Base-by-base conservation (phyloP, 2,888 invertebrate genomes). In the Timema cristinae region DNA sequence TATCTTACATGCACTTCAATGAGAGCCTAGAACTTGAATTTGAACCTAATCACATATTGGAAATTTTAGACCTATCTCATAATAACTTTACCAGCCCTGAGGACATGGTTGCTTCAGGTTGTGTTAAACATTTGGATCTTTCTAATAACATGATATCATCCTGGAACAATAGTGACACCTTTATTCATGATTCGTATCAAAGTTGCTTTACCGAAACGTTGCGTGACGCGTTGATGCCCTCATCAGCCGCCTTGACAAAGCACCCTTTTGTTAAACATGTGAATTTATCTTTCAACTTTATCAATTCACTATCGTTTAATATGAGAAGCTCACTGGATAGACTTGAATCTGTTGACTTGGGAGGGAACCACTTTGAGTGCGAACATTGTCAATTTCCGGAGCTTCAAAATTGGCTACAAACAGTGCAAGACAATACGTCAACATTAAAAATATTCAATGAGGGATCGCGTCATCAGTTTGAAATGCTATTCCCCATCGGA, bases 321-420 rank as follows among this genome's bases (percentile, higher is more conserved):
- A 67, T 67, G 54, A 49, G 50, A 10, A 47, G 16, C n/a, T 66
- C 69, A 8, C 51, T 74, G n/a, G 49, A 50, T 8, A 13, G 16
- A 1, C 16, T 74, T 5, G 54, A 51, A 10, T 11, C n/a, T 2
- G 70, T 74, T 9, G 73, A 74, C 63, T 51, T 74, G 8, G 71
- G 71, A 1, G 71, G 50, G 5, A 74, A 73, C 52, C 73, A 69
- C n/a, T 51, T 74, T 56, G 61, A 71, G 63, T 74, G 74, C 63
- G 61, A 50, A 6, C 47, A 63, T 10, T 74, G 74, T 67, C 11
- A 54, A 9, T 16, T 68, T 0, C n/a, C 13, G 10, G 68, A 66
- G 48, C 68, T 74, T 47, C 71, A 70, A 49, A 6, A 51, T 0
- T 74, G 72, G 71, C 51, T 73, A 7, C 56, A 48, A 0, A 50